Evolutionary conservation across 1,140 invertebrate species (phyloP).

Genomic region (Drosophila elegans): DNA sequence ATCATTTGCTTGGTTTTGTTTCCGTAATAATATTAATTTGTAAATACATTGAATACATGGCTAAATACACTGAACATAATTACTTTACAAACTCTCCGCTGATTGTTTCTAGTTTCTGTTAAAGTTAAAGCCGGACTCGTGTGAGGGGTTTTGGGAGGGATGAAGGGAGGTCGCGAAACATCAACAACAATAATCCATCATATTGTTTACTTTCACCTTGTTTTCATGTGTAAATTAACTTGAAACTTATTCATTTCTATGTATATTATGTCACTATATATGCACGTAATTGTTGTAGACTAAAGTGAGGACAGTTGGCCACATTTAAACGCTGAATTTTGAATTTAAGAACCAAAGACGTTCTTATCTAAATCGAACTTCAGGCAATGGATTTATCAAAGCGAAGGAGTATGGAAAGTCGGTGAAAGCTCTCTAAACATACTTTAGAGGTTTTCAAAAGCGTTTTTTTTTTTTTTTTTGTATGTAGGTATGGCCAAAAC

Average conservation of each 20-base stretch:
- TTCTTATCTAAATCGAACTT: background rate
- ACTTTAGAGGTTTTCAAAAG: constrained; percentile 4
- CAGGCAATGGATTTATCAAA: background rate
- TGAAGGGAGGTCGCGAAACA: constrained; percentile 48
- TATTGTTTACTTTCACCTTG: constrained; percentile 83
- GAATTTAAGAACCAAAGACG: background rate
- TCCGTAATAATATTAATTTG: constrained; percentile 21
- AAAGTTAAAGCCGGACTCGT: constrained; percentile 11
- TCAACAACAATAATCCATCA: constrained; percentile 81
- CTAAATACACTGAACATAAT: constrained; percentile 42
- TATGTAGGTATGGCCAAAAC: constrained; percentile 23
- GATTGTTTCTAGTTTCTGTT: constrained; percentile 43
- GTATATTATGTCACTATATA: constrained; percentile 40
- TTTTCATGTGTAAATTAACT: constrained; percentile 63
- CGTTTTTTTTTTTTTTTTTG: background rate
- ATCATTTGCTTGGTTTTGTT: constrained; percentile 23
- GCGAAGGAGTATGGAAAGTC: background rate
- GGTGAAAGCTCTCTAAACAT: background rate
- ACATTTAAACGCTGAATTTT: constrained; percentile 6
- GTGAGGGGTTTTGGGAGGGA: background rate
- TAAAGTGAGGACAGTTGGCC: constrained; percentile 12
- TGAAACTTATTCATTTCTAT: constrained; percentile 42
- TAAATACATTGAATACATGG: constrained; percentile 33
- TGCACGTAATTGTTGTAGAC: constrained; percentile 17
- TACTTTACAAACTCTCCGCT: constrained; percentile 35